Conservation (phyloP, 1,140 invertebrate genomes). For the Drosophila auraria region DNA sequence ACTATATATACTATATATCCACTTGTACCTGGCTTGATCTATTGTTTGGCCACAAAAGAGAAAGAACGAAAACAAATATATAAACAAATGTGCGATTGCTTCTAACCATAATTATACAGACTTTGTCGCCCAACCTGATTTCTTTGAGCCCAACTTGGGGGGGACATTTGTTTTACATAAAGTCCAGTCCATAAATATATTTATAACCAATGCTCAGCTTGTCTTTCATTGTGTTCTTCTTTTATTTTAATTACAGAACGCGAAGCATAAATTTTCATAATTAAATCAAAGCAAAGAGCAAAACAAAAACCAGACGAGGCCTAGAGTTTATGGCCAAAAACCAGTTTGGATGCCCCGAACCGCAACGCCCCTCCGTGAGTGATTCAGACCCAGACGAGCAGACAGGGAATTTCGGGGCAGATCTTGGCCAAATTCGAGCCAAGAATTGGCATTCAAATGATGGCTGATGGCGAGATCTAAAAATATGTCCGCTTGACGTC, state of each 20-base stretch:
- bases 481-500: slow-evolving; percentile 5
- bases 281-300: slow-evolving; percentile 8
- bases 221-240: slow-evolving; percentile 8
- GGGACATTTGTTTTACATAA: slow-evolving; percentile 41
- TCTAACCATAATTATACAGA: slow-evolving; percentile 25
- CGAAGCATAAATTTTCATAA: slow-evolving; percentile 41
- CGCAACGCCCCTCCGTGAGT: background rate
- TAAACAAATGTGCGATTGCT: background rate
- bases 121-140: slow-evolving; percentile 35
- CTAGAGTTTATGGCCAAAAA: slow-evolving; percentile 28
- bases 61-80: slow-evolving; percentile 27
- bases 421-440: background rate
- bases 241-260: slow-evolving; percentile 42
- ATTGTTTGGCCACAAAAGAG: slow-evolving; percentile 22
- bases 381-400: slow-evolving; percentile 27
- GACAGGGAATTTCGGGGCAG: background rate
- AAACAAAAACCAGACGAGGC: slow-evolving; percentile 20
- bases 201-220: slow-evolving; percentile 7
- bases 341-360: slow-evolving; percentile 20
- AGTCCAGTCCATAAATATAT: slow-evolving; percentile 25
- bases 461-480: background rate
- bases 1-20: background rate
- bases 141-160: slow-evolving; percentile 2
- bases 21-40: slow-evolving; percentile 27
- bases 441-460: background rate